A percentile compares a stretch with the other conserved stretches of the same genome.
These are phyloP conservation scores for Bombus vancouverensis DNA, from an alignment of 1,140 invertebrate species.

Conservation along the genomic window DNA sequence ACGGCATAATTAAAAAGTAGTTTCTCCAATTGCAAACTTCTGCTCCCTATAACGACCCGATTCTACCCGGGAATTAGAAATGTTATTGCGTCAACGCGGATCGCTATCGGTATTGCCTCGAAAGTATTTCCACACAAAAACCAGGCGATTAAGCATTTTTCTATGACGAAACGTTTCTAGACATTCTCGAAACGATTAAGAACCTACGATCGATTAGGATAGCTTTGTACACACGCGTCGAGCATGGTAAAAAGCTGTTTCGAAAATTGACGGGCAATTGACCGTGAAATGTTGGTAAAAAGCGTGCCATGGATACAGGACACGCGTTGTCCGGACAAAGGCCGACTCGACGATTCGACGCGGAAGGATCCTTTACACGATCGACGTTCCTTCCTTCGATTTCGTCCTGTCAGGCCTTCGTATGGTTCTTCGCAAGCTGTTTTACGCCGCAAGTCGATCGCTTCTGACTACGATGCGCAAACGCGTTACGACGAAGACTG, in stretches of 20 bases:
- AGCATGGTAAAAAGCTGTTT: constrained; percentile 13
- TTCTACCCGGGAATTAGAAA: too few species aligned
- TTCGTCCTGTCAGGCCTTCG: neutral
- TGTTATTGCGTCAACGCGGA: too few species aligned
- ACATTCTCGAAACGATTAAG: neutral
- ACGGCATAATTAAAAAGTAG: too few species aligned
- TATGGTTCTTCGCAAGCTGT: too few species aligned
- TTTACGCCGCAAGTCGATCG: neutral
- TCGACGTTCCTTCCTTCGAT: neutral
- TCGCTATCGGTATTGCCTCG: too few species aligned
- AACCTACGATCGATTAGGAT: neutral
- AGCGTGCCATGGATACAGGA: constrained; percentile 10
- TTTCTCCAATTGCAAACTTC: too few species aligned
- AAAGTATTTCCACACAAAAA: too few species aligned
- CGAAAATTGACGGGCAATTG: constrained; percentile 7
- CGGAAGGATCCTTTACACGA: constrained; percentile 15
- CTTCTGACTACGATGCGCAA: neutral
- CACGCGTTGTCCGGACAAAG: constrained; percentile 15
- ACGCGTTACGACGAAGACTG: neutral
- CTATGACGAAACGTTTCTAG: too few species aligned
- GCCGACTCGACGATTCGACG: constrained; percentile 25
- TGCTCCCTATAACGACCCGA: too few species aligned
- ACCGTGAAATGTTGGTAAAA: constrained; percentile 36
- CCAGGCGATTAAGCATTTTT: too few species aligned
- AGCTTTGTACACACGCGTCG: constrained; percentile 11